phyloP scores from a whole-genome alignment of 2,113 vertebrate species.

The Tachysurus fulvidraco region DNA sequence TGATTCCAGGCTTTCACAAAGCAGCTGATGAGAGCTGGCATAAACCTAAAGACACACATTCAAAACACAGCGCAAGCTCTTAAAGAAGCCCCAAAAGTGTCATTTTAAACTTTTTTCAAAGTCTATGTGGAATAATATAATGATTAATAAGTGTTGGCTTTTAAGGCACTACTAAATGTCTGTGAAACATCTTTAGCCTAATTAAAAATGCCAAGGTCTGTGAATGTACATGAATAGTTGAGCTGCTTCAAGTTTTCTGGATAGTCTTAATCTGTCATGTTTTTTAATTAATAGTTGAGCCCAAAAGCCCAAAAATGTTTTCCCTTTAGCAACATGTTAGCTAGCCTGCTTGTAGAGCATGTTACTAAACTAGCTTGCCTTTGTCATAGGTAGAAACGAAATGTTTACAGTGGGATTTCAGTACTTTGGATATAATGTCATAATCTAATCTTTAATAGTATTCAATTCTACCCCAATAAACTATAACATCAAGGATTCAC shows the following conservation, averaged over 20 bases:
- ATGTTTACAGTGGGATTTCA: neutral
- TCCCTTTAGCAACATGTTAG: neutral
- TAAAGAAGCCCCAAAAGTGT: neutral
- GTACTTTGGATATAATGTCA: neutral
- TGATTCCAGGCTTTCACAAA: conserved; percentile 12
- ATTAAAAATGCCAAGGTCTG: neutral
- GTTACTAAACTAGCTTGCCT: neutral
- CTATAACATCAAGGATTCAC: neutral
- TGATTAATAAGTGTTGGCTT: neutral
- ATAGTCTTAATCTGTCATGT: neutral
- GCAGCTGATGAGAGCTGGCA: conserved; percentile 14
- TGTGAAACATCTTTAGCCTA: neutral
- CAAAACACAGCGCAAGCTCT: neutral
- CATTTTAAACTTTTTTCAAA: neutral
- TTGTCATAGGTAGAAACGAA: neutral
- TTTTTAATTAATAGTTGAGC: neutral
- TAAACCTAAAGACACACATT: conserved; percentile 17
- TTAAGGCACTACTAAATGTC: neutral
- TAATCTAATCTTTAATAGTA: neutral
- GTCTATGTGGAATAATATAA: neutral
- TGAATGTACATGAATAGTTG: neutral
- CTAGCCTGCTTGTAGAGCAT: neutral
- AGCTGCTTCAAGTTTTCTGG: neutral
- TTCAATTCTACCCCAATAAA: neutral
- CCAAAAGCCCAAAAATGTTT: neutral